A percentile compares a stretch with the other conserved stretches of the same genome.
phyloP scores from a whole-genome alignment of 1,140 invertebrate species.

The Delia radicum region DNA sequence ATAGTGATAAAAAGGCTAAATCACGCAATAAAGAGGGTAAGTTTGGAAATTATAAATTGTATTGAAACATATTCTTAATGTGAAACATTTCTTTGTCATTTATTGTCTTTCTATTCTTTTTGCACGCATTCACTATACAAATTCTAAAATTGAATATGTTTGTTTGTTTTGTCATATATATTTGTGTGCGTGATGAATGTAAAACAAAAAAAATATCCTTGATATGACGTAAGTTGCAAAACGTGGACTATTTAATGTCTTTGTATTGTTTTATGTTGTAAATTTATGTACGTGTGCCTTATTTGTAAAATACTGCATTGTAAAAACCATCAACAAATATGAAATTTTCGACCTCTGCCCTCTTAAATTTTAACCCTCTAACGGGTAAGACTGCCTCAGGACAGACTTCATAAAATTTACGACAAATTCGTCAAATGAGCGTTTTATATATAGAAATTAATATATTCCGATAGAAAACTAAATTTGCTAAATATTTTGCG shows the following conservation, averaged over 20 bases:
- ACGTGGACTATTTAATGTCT: background rate
- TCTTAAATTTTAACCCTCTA: too few species aligned
- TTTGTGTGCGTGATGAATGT: too few species aligned
- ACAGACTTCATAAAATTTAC: too few species aligned
- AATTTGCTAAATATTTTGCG: too few species aligned
- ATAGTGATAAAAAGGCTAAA: conserved; percentile 52
- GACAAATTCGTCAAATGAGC: too few species aligned
- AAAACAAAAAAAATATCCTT: background rate
- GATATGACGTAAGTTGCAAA: background rate
- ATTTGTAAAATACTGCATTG: too few species aligned
- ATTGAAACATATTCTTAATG: background rate
- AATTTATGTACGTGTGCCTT: background rate
- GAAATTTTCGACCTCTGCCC: too few species aligned
- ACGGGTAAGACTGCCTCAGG: too few species aligned
- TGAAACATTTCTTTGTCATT: background rate
- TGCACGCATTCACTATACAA: background rate
- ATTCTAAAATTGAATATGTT: background rate
- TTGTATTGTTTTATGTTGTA: background rate
- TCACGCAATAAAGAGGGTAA: conserved; percentile 53
- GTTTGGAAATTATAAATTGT: too few species aligned
- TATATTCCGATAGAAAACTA: too few species aligned
- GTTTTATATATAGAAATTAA: too few species aligned
- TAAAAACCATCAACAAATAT: too few species aligned
- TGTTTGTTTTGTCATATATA: background rate
- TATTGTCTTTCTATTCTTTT: conserved; percentile 24